These are phyloP conservation scores for Labeo rohita DNA, from an alignment of 2,113 vertebrate genomes.

Conservation along the genomic window DNA sequence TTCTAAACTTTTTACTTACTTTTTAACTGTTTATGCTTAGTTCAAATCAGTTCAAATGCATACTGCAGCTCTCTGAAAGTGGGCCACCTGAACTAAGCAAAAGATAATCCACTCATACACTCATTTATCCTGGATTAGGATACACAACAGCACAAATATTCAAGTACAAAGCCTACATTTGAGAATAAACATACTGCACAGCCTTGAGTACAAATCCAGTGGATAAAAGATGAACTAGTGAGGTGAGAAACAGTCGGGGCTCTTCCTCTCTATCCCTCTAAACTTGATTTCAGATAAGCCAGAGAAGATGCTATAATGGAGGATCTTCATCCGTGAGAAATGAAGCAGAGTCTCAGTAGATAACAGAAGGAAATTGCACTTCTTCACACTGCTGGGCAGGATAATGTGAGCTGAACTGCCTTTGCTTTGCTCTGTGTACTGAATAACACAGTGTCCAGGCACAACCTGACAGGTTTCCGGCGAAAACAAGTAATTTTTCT, in stretches of 20 bases:
- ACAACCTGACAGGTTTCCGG: background rate
- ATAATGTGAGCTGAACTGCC: background rate
- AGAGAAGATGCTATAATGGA: background rate
- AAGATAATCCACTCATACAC: conserved; percentile 21
- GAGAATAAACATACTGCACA: background rate
- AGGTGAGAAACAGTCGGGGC: background rate
- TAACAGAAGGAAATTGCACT: conserved; percentile 15
- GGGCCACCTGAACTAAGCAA: conserved; percentile 2
- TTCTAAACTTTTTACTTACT: no score
- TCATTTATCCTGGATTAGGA: conserved; percentile 19
- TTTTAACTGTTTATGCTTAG: no score
- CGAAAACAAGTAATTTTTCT: background rate
- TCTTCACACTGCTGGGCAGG: background rate
- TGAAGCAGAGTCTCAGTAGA: conserved; percentile 3
- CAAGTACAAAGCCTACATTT: background rate
- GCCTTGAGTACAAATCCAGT: background rate
- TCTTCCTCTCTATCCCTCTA: background rate
- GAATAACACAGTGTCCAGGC: background rate
- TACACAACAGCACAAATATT: background rate
- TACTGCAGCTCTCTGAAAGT: background rate
- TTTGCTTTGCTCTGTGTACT: background rate
- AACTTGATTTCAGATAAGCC: background rate
- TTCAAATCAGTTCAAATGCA: background rate
- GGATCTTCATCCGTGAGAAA: conserved; percentile 11
- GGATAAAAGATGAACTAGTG: background rate